phyloP scores from a whole-genome alignment of 2,888 invertebrate species.

The Eremobia ochroleuca region DNA sequence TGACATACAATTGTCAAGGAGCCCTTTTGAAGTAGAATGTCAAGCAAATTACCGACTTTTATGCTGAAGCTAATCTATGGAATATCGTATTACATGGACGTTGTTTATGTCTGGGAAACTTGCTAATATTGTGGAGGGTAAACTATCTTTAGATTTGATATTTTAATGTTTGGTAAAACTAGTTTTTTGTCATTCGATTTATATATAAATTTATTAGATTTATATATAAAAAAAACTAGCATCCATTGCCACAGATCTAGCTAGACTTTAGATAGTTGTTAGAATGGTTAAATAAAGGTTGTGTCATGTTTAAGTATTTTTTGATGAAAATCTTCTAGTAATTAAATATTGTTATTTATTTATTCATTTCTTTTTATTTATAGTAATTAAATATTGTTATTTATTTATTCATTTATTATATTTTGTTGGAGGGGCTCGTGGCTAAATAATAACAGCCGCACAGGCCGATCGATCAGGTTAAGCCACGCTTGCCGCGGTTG shows the following conservation, averaged over 20 bases:
- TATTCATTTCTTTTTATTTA: too few species aligned
- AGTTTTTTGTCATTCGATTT: slow-evolving; percentile 6
- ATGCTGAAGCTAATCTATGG: slow-evolving; percentile 73
- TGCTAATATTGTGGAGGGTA: slow-evolving; percentile 6
- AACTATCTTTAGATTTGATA: slow-evolving; percentile 13
- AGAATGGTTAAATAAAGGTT: slow-evolving; percentile 5
- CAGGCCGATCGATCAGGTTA: too few species aligned
- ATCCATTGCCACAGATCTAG: slow-evolving; percentile 8
- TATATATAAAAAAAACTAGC: background rate
- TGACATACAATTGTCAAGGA: slow-evolving; percentile 80
- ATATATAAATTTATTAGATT: background rate
- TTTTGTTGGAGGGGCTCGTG: too few species aligned
- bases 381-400: too few species aligned
- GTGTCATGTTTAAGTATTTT: background rate
- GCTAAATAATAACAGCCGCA: too few species aligned
- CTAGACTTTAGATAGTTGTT: slow-evolving; percentile 2
- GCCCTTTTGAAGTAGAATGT: slow-evolving; percentile 83
- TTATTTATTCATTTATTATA: too few species aligned
- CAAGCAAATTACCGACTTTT: slow-evolving; percentile 79
- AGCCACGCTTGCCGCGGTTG: too few species aligned
- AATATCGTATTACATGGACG: slow-evolving; percentile 69
- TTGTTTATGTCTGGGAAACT: slow-evolving; percentile 23
- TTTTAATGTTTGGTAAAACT: slow-evolving; percentile 15
- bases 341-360: background rate
- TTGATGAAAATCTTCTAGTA: background rate